phyloP scores from a whole-genome alignment of 1,140 invertebrate species.

The Drosophila ogumai region DNA sequence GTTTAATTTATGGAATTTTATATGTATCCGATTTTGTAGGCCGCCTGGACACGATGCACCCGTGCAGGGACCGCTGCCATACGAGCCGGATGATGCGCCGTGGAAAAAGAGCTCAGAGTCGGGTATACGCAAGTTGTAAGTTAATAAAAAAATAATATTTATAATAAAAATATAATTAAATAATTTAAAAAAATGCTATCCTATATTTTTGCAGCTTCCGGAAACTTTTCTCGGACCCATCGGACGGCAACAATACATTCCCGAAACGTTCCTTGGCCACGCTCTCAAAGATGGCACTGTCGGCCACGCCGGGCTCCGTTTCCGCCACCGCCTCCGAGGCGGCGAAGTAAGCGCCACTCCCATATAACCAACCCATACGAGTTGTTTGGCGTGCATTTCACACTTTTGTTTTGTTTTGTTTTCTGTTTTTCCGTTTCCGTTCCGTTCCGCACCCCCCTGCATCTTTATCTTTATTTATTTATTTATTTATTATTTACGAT shows the following conservation, averaged over 20 bases:
- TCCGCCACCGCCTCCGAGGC: constrained; percentile 56
- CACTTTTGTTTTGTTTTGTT: constrained; percentile 36
- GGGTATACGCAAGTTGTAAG: constrained; percentile 97
- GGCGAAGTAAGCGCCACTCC: constrained; percentile 69
- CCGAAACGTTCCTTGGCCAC: constrained; percentile 90
- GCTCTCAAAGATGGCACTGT: constrained; percentile 90
- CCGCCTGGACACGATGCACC: constrained; percentile 90
- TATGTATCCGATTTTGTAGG: constrained; percentile 26
- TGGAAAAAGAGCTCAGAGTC: constrained; percentile 93
- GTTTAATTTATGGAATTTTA: too few relatives aligned
- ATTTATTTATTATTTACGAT: constrained; percentile 24
- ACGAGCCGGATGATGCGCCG: constrained; percentile 97
- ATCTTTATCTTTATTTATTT: constrained; percentile 23
- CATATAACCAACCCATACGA: constrained; percentile 30
- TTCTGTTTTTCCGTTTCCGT: constrained; percentile 41
- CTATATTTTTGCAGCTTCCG: constrained; percentile 86
- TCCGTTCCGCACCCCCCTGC: constrained; percentile 33
- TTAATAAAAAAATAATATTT: background rate
- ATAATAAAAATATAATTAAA: too few relatives aligned
- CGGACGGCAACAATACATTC: constrained; percentile 88
- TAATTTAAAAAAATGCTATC: too few relatives aligned
- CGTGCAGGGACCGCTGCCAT: constrained; percentile 97
- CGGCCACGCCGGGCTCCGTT: constrained; percentile 83
- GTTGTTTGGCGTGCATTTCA: constrained; percentile 57
- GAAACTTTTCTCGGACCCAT: constrained; percentile 89